Evolutionary conservation across 2,888 invertebrate species (phyloP), one percentile per base, ranked within the genome.

Genomic region (Andrena praecox): DNA sequence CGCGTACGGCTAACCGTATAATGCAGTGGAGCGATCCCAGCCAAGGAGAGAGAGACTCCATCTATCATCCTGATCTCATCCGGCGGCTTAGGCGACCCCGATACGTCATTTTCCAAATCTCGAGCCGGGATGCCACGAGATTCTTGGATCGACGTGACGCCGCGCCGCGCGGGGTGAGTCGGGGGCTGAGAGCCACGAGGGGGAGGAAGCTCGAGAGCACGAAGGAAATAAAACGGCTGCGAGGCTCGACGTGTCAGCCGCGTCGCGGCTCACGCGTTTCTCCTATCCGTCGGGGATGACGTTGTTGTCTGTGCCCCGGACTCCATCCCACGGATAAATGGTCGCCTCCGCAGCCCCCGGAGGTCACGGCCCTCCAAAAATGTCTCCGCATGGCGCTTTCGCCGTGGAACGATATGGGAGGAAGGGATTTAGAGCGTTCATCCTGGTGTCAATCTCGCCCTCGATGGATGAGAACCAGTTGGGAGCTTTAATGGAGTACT

Each of bases 71-170:
- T 82, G 90, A 87, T 91, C 91, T 89, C 88, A 90, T 89, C 88
- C 88, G 79, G 71, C 80, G 84, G 88, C 89, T 91, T 87, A 86
- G 80, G 87, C 90, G 91, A 90, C 90, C 90, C 87, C 90, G 88
- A 90, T 90, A 89, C 88, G 90, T 91, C 90, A 91, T 90, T 90
- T 90, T 89, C 89, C 85, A 89, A 90, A 90, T 90, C 89, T 89
- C 90, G 66, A 72, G 85, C 76, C 77, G 70, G 71, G 71, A 78
- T 74, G 77, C 67, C 82, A 56, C 72, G 78, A 84, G 87, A 84
- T 87, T 86, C 80, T 74, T 74, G 82, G 88, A 86, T 89, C 84
- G 85, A 79, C 80, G 82, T 73, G 66, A 66, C 70, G 71, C 33
- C 56, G 64, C 42, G 63, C 52, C 29, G 70, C 69, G n/a, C 20